Evolutionary conservation across 2,888 invertebrate species (phyloP).

Genomic region (Epinotia brunnichana): DNA sequence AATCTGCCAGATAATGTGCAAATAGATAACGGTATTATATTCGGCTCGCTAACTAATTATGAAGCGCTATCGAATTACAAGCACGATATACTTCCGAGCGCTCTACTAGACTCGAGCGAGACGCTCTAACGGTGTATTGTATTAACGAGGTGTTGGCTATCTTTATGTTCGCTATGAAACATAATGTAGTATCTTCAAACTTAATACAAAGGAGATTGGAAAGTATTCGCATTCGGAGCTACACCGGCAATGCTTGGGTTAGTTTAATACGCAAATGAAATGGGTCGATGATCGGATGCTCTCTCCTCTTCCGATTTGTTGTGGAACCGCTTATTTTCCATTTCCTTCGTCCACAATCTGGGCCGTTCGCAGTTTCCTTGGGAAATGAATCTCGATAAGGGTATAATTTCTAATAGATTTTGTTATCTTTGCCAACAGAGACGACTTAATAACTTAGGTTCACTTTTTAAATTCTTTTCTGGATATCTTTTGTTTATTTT

Average conservation of each 20-base stretch:
- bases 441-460: conserved; percentile 21
- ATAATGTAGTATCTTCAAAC: conserved; percentile 26
- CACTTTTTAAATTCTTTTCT: neutral
- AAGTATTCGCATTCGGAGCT: conserved; percentile 47
- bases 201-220: conserved; percentile 33
- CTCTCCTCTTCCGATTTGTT: conserved; percentile 61
- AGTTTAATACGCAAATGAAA: conserved; percentile 63
- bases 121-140: conserved; percentile 28
- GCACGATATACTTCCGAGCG: conserved; percentile 54
- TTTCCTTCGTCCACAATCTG: conserved; percentile 61
- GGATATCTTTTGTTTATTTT: conserved; percentile 3
- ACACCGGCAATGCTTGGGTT: conserved; percentile 55
- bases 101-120: conserved; percentile 37
- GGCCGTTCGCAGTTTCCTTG: conserved; percentile 56
- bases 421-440: conserved; percentile 47
- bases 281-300: conserved; percentile 59
- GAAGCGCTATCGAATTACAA: conserved; percentile 70
- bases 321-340: conserved; percentile 63
- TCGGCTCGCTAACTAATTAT: conserved; percentile 79
- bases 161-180: conserved; percentile 22
- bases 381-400: conserved; percentile 51
- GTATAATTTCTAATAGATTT: conserved; percentile 52
- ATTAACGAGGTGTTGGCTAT: conserved; percentile 37
- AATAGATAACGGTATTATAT: conserved; percentile 83
- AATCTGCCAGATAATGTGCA: conserved; percentile 84